Conservation (phyloP, 2,888 invertebrate genomes). For the Protula sp. region DNA sequence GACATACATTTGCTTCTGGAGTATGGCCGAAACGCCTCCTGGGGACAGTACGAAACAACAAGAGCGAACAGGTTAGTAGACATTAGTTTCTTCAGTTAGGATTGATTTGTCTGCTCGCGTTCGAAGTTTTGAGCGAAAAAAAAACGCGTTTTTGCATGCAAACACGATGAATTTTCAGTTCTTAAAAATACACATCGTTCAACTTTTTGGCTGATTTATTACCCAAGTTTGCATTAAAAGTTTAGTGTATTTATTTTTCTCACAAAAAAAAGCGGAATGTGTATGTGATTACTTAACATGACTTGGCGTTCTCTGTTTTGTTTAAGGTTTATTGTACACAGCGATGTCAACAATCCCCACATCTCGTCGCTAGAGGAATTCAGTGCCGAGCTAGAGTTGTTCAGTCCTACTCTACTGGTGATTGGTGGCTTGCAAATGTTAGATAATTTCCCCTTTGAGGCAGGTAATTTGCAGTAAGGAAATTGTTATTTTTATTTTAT, state of each 20-base stretch:
- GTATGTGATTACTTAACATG: no score
- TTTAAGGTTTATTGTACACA: conserved; percentile 71
- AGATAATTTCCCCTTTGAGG: conserved; percentile 72
- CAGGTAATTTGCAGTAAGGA: conserved; percentile 52
- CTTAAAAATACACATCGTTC: no score
- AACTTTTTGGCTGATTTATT: no score
- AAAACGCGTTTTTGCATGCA: no score
- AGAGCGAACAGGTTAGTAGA: conserved; percentile 67
- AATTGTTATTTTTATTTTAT: not conserved
- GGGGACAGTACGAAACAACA: conserved; percentile 68
- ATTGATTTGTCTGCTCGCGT: no score
- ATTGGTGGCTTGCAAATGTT: conserved; percentile 83
- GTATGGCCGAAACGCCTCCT: conserved; percentile 71
- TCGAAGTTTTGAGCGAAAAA: no score
- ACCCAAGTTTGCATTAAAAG: no score
- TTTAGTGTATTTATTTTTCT: no score
- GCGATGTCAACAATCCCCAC: conserved; percentile 73
- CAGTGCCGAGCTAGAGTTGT: conserved; percentile 60
- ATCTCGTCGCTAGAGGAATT: conserved; percentile 70
- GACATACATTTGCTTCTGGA: conserved; percentile 77
- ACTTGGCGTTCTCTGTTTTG: no score
- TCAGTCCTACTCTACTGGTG: conserved; percentile 69
- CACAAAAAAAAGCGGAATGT: no score
- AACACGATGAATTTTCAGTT: no score
- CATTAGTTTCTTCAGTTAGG: no score